These are phyloP conservation scores for Doris montereyensis DNA, from an alignment of 2,888 invertebrate species.

Conservation along the genomic window DNA sequence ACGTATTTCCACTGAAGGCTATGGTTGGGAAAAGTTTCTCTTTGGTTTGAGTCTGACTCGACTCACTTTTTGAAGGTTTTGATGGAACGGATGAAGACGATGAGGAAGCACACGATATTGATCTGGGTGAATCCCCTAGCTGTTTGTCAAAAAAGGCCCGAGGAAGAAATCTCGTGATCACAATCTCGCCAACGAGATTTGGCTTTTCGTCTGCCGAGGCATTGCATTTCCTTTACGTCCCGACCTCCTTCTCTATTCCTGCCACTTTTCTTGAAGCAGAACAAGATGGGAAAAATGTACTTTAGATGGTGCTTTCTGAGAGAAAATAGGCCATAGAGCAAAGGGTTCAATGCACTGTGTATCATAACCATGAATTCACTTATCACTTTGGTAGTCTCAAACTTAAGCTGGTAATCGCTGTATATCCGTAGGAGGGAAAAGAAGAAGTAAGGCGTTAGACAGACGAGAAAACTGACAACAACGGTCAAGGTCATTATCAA, in stretches of 20 bases:
- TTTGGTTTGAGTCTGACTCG: too few relatives aligned
- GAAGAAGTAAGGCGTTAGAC: slow-evolving; percentile 74
- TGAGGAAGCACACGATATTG: not conserved
- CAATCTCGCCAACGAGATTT: not conserved
- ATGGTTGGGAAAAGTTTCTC: too few relatives aligned
- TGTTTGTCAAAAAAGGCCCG: too few relatives aligned
- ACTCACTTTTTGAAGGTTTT: not conserved
- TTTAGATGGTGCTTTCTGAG: slow-evolving; percentile 44
- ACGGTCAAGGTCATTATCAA: slow-evolving; percentile 74
- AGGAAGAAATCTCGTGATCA: not conserved
- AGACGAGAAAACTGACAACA: slow-evolving; percentile 73
- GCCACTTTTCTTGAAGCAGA: slow-evolving; percentile 25
- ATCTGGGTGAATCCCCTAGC: not conserved
- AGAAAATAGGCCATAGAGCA: slow-evolving; percentile 73
- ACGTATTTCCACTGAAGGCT: too few relatives aligned
- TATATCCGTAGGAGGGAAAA: slow-evolving; percentile 72
- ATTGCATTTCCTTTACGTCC: not conserved
- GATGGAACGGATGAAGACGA: not conserved
- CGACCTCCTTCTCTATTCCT: not conserved
- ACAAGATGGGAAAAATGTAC: slow-evolving; percentile 27
- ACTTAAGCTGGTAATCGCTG: slow-evolving; percentile 63
- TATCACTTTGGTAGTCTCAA: slow-evolving; percentile 54
- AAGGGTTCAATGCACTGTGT: slow-evolving; percentile 73
- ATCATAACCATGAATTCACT: slow-evolving; percentile 68
- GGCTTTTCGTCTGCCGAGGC: not conserved